These are phyloP conservation scores for Rhodophaea formosa DNA, from an alignment of 2,888 invertebrate genomes.

Conservation along the genomic window DNA sequence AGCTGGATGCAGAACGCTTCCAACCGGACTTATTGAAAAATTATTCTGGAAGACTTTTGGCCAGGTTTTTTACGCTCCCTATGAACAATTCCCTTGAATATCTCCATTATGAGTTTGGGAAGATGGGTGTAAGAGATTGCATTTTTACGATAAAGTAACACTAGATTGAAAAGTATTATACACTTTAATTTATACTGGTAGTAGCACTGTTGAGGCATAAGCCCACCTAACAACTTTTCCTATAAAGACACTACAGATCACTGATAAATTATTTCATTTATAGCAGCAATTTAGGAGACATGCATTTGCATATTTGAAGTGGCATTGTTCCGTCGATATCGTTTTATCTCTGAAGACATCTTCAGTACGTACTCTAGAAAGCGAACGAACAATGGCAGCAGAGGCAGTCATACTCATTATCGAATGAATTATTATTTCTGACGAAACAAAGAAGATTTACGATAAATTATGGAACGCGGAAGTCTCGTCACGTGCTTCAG, in stretches of 20 bases:
- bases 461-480: slow-evolving; percentile 19
- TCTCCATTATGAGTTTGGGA: no score
- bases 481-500: neutral
- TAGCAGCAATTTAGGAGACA: neutral
- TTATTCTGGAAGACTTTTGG: no score
- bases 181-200: no score
- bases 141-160: no score
- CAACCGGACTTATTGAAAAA: no score
- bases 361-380: slow-evolving; percentile 32
- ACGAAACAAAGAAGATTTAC: slow-evolving; percentile 6
- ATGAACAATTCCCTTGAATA: no score
- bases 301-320: slow-evolving; percentile 14
- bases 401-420: slow-evolving; percentile 26
- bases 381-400: slow-evolving; percentile 31
- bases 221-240: no score
- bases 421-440: slow-evolving; percentile 24
- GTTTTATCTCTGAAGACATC: slow-evolving; percentile 25
- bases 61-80: no score
- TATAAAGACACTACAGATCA: neutral
- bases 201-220: no score
- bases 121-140: no score
- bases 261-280: neutral
- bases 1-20: no score
- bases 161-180: no score
- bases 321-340: slow-evolving; percentile 23